Evolutionary conservation across 2,888 invertebrate genomes (phyloP).

Genomic region (Theodoxus fluviatilis): DNA sequence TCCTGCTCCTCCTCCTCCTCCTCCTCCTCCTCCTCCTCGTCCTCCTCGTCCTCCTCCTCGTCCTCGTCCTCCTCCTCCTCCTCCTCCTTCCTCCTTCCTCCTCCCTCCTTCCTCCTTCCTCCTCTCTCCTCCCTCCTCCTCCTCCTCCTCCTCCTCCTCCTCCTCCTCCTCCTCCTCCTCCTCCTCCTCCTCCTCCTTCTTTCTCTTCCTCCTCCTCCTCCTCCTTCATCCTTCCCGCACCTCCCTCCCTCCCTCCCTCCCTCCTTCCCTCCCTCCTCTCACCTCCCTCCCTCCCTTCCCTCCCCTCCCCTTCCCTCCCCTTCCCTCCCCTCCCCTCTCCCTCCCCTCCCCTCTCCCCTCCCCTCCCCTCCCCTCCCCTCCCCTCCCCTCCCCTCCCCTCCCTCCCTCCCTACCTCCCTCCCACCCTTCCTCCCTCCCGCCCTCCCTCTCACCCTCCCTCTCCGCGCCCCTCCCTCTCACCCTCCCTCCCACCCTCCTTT

Average conservation of each 20-base stretch:
- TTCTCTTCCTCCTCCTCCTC: constrained; percentile 18
- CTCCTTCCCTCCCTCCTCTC: constrained; percentile 16
- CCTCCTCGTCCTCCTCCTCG: constrained; percentile 51
- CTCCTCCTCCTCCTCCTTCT: neutral
- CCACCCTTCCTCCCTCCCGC: neutral
- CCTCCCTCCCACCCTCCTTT: neutral
- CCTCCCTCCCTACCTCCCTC: neutral
- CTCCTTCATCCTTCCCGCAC: constrained; percentile 2
- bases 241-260: constrained; percentile 8
- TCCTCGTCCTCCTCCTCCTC: constrained; percentile 32
- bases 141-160: neutral
- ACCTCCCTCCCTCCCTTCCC: constrained; percentile 14
- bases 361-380: neutral
- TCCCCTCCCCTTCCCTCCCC: constrained; percentile 18
- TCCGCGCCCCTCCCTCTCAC: neutral
- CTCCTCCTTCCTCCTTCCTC: neutral
- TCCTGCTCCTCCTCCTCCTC: constrained; percentile 18
- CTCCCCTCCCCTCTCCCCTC: constrained; percentile 3
- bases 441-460: neutral
- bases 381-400: neutral
- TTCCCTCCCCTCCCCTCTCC: constrained; percentile 19
- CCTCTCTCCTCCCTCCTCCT: neutral
- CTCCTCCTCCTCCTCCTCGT: constrained; percentile 34
- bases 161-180: neutral
- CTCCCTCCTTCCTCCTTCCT: neutral